These are phyloP conservation scores for Sapayoa aenigma DNA, from an alignment of 2,113 vertebrate genomes.

Conservation along the genomic window DNA sequence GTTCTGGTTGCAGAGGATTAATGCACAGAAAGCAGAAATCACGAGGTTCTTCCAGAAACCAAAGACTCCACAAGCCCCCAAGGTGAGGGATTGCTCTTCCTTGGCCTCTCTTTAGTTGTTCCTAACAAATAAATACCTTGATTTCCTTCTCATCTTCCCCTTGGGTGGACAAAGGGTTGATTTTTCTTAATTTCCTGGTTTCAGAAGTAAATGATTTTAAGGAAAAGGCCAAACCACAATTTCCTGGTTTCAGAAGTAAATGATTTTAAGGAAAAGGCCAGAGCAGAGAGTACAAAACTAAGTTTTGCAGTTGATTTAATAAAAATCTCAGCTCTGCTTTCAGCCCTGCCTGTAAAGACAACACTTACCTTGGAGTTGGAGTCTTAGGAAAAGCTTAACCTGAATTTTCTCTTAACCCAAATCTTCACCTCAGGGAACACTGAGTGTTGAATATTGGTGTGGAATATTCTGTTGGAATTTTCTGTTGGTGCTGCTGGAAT, in stretches of 20 bases:
- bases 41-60: slow-evolving; percentile 94
- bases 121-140: not conserved
- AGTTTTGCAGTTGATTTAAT: not conserved
- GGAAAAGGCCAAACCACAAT: too few species aligned
- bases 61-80: slow-evolving; percentile 89
- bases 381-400: not conserved
- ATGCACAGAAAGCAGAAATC: slow-evolving; percentile 94
- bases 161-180: not conserved
- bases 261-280: not conserved
- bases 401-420: not conserved
- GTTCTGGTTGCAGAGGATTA: slow-evolving; percentile 79
- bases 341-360: not conserved
- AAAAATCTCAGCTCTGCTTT: not conserved
- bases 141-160: not conserved
- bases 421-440: not conserved
- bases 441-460: not conserved
- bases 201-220: too few species aligned
- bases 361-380: not conserved
- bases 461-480: too few species aligned
- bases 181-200: too few species aligned
- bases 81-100: slow-evolving; percentile 73
- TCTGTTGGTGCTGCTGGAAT: too few species aligned
- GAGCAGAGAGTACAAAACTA: not conserved
- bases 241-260: too few species aligned
- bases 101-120: not conserved